Base-by-base conservation (phyloP, 1,140 invertebrate genomes). In the Heterodera carotae region DNA sequence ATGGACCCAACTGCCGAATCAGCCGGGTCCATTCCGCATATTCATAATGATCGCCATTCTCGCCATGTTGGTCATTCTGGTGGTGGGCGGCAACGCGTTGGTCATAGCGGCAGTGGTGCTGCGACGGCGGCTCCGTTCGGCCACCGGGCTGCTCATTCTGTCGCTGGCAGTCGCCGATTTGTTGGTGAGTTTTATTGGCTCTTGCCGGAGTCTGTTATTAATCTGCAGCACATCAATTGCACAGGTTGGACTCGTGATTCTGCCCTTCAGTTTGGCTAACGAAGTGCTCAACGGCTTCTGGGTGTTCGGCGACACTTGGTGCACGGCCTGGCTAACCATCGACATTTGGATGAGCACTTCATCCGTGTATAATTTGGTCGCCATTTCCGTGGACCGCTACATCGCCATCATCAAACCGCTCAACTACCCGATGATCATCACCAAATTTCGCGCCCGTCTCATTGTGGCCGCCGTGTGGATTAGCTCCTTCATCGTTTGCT, bases 341-440 rank as follows among this genome's bases (percentile, higher is more conserved):
- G 97, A 99, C 88, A 94, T 98, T 4, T 91, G 98, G 77, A 96
- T 95, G 86, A 96, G 94, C 88, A 98, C 96, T 0, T 95, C 95
- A 2, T 97, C 95, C 56, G 98, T 98, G 84, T 89, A 98, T 39
- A 97, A 98, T 88, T 89, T 78, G 33, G 77, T 95, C 88, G 94
- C 94, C 2, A 98, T 98, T 76, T 95, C 96, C 1, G 89, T 98
- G n/a, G 76, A 79, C 67, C 25, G 84, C 56, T 87, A 87, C 76
- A 87, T 87, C 93, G 96, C 96, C 8, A 98, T 98, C 68, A 97
- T 95, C 0, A 95, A 98, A 88, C 96, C 96, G 0, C 94, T 99
- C 75, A 95, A 96, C 86, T 98, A 99, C 89, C 94, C 95, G 5
- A 94, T 95, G 87, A 94, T 96, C 87, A 91, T 97, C 71, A 97